Base-by-base conservation (phyloP, 2,888 invertebrate species). In the Trachelus tabidus region DNA sequence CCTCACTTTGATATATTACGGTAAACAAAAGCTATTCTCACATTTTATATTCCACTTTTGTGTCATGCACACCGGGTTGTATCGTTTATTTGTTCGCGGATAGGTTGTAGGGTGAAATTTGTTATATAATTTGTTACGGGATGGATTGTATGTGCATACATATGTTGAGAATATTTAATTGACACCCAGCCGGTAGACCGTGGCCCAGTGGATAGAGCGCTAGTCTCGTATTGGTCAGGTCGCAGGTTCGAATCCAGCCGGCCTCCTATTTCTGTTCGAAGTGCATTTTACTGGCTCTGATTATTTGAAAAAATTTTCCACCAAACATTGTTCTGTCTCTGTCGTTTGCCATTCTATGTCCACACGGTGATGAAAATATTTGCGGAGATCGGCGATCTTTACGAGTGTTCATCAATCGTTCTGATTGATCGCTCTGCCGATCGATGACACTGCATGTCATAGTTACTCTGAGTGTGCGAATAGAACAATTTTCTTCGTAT, bases 401-500 rank as follows among this genome's bases (percentile, higher is more conserved):
- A 75, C 77, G 83, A 76, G 84, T 9, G 40, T 73, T 69, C 11
- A 40, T 73, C 78, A 81, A 81, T 88, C 87, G 87, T 86, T 79
- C 83, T 86, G 85, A 85, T 85, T 83, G 40, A 77, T 69, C 68
- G 34, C 79, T 81, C 37, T 81, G 83, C 76, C 77, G 80, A 73
- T 85, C 83, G 12, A 79, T 89, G 88, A 87, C 76, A 30, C 75
- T 80, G 83, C 77, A 76, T 80, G 89, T 90, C 89, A 90, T 90
- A 89, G 90, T 90, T 90, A 90, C 87, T 85, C 90, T 90, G 90
- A 90, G 90, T 87, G 85, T 82, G 83, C 34, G 56, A 40, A n/a
- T 56, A 75, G 23, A 75, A 56, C 34, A n/a, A 31, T 23, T 69
- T 76, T 71, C 33, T 33, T 71, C 9, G 71, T 71, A 2, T 11